Evolutionary conservation across 2,888 invertebrate genomes (phyloP).

Genomic region (Oxytorus armatus): DNA sequence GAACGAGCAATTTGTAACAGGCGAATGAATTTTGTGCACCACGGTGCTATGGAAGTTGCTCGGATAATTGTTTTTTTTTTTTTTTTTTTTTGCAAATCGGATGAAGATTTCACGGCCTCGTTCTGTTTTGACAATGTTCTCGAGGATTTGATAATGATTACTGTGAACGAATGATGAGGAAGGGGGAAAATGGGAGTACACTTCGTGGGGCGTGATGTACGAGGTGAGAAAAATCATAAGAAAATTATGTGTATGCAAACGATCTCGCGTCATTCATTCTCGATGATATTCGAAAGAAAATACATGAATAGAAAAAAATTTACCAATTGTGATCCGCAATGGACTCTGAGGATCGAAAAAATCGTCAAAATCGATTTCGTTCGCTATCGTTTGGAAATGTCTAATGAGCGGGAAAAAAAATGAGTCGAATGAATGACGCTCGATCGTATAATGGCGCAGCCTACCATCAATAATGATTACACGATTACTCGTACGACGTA

Average conservation of each 20-base stretch:
- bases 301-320: too few relatives aligned
- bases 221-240: conserved; percentile 66
- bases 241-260: conserved; percentile 63
- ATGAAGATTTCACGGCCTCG: conserved; percentile 43
- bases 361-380: background rate
- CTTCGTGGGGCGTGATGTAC: conserved; percentile 53
- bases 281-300: conserved; percentile 17
- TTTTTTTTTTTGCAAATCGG: conserved; percentile 1
- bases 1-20: conserved; percentile 64
- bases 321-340: too few relatives aligned
- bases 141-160: conserved; percentile 34
- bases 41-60: conserved; percentile 59
- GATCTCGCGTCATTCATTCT: conserved; percentile 61
- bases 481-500: conserved; percentile 66
- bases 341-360: background rate
- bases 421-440: conserved; percentile 61
- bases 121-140: conserved; percentile 16
- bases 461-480: conserved; percentile 70
- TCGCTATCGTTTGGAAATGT: background rate
- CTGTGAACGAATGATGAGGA: conserved; percentile 24
- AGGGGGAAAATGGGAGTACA: conserved; percentile 13
- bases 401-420: conserved; percentile 3
- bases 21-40: conserved; percentile 62
- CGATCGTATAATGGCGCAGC: conserved; percentile 62
- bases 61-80: background rate